Conservation (phyloP, 2,888 invertebrate genomes). For the Gymnocheta viridis region DNA sequence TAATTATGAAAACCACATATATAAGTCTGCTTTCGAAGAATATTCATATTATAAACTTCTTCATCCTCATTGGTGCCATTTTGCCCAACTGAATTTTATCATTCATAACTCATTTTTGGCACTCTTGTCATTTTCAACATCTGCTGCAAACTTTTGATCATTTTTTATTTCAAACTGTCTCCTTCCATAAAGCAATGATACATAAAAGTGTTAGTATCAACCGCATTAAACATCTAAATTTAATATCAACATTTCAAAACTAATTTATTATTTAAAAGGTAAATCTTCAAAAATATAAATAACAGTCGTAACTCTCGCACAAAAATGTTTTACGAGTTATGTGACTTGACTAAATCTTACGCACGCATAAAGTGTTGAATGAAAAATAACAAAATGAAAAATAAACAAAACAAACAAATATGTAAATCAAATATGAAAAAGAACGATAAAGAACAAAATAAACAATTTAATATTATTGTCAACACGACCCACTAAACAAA, state of each 20-base stretch:
- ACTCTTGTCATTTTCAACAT: not conserved
- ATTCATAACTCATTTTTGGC: not conserved
- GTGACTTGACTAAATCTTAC: not conserved
- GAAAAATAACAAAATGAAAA: not conserved
- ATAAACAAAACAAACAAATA: not conserved
- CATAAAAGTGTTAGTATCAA: not conserved
- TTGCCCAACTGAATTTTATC: not conserved
- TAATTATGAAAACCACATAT: too few species aligned
- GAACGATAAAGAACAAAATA: slow-evolving; percentile 21
- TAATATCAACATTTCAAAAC: slow-evolving; percentile 6
- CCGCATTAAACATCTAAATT: slow-evolving; percentile 10
- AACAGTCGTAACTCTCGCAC: not conserved
- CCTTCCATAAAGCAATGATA: not conserved
- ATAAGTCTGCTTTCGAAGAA: too few species aligned
- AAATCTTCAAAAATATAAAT: slow-evolving; percentile 26
- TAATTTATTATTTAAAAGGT: slow-evolving; percentile 35
- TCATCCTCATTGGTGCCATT: not conserved
- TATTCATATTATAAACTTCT: too few species aligned
- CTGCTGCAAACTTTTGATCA: not conserved
- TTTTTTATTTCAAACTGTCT: too few species aligned
- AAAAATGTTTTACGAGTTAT: slow-evolving; percentile 11
- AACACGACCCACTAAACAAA: slow-evolving; percentile 31
- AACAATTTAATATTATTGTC: slow-evolving; percentile 64
- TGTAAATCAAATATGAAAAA: not conserved
- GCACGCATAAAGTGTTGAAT: not conserved